Conservation (phyloP, 37 sponge, comb jelly and placozoan species). For the Chondrilla cf. caribensis region DNA sequence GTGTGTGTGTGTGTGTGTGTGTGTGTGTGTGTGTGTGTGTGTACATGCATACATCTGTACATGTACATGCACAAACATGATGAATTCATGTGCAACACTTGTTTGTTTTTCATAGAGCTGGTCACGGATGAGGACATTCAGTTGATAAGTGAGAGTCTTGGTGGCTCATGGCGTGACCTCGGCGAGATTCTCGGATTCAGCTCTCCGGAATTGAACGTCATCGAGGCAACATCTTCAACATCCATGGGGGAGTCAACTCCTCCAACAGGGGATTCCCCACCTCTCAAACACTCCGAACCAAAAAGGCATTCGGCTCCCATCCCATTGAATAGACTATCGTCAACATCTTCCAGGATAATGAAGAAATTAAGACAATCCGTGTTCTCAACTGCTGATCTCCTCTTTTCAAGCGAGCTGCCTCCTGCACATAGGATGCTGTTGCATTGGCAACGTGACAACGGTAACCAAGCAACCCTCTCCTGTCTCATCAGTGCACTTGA, state of each 20-base stretch:
- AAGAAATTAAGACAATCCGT: neutral
- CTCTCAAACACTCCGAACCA: neutral
- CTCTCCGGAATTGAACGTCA: constrained; percentile 28
- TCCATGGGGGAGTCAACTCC: no score
- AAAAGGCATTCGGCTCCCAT: neutral
- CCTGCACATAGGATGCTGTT: constrained; percentile 48
- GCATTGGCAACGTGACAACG: constrained; percentile 48
- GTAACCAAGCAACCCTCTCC: constrained; percentile 41
- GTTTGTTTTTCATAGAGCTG: constrained; percentile 11
- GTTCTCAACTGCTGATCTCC: neutral
- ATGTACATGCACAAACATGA: no score
- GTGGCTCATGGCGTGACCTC: constrained; percentile 47
- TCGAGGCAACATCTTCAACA: neutral
- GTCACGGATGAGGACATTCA: constrained; percentile 49
- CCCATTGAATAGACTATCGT: neutral
- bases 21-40: no score
- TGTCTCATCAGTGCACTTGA: constrained; percentile 56
- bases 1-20: no score
- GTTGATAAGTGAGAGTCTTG: constrained; percentile 15
- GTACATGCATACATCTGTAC: no score
- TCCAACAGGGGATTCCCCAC: no score
- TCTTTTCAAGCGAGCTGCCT: neutral
- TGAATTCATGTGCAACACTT: no score
- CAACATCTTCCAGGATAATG: neutral
- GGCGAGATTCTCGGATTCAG: constrained; percentile 62